Evolutionary conservation across 1,140 invertebrate species (phyloP), one percentile per base, ranked within the genome.

Genomic region (Dinoponera quadriceps): DNA sequence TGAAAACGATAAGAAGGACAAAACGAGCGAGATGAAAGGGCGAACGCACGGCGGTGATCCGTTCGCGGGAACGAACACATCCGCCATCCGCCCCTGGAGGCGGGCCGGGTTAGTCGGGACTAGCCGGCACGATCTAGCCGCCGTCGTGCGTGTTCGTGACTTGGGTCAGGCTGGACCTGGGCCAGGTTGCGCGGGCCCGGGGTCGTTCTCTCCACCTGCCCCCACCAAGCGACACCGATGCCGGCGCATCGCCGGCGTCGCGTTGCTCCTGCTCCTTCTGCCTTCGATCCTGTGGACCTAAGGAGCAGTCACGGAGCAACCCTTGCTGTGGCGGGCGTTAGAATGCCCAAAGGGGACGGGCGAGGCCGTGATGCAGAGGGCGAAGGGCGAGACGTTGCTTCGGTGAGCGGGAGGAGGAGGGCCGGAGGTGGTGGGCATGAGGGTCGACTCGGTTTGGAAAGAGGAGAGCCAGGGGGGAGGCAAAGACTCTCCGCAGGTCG

Each of bases 401-500:
- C 87, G 87, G 84, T 82, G 65, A 81, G 62, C 65, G n/a, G 25
- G 57, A 54, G 66, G 27, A 81, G 88, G 87, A 87, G 80, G 66
- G 60, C 59, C 73, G 74, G 73, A 86, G 80, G 83, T 55, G 83
- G 82, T 88, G 85, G 86, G 86, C 83, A 85, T 85, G 86, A 87
- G 86, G 86, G 82, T 84, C 86, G 86, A 87, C 85, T 80, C 38
- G 86, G 86, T 88, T 88, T 88, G 83, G 86, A 88, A 88, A 88
- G 87, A 85, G 87, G 83, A 88, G 87, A 59, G 87, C 86, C 49
- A 88, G 83, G 86, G 49, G 84, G 87, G 84, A 88, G 84, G 86
- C 86, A 88, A 88, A 88, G 87, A 88, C 87, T 89, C 87, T 88
- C 88, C 84, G 88, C 88, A 89, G 88, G 88, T 89, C 88, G 88